Evolutionary conservation across 2,888 invertebrate genomes (phyloP).

Genomic region (Chrysodeixis includens): DNA sequence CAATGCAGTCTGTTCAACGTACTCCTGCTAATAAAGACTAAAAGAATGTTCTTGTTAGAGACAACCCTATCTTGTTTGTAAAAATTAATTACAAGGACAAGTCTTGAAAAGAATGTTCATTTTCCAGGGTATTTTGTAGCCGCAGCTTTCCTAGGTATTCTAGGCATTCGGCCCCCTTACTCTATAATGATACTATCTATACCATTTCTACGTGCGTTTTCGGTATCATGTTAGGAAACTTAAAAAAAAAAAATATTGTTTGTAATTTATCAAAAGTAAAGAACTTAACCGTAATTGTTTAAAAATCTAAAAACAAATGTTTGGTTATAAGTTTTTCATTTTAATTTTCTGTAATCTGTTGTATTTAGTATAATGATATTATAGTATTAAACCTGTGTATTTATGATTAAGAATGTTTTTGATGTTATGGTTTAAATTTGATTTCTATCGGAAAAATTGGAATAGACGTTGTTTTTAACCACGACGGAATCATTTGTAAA

Average conservation of each 20-base stretch:
- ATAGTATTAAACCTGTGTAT: no score
- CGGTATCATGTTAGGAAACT: no score
- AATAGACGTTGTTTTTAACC: not conserved
- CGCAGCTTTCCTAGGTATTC: constrained; percentile 53
- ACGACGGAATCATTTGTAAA: no score
- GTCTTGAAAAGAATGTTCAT: constrained; percentile 61
- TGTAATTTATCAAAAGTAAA: no score
- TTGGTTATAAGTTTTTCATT: no score
- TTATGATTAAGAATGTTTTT: no score
- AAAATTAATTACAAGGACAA: constrained; percentile 49
- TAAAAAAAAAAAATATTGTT: no score
- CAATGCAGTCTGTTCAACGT: not conserved
- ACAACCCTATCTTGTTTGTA: constrained; percentile 34
- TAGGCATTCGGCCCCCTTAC: constrained; percentile 53
- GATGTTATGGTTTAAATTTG: constrained; percentile 30
- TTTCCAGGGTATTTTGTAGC: constrained; percentile 57
- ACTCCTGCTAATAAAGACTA: not conserved
- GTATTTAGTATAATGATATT: no score
- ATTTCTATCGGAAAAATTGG: constrained; percentile 13
- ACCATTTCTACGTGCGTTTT: constrained; percentile 48
- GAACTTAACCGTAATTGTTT: no score
- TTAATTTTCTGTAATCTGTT: no score
- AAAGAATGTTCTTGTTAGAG: constrained; percentile 13
- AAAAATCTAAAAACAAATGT: no score
- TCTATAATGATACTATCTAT: constrained; percentile 63